Percentiles rank a stretch among this genome's conserved stretches.
These are phyloP conservation scores for Patella ulyssiponensis DNA, from an alignment of 2,888 invertebrate genomes.

Conservation along the genomic window DNA sequence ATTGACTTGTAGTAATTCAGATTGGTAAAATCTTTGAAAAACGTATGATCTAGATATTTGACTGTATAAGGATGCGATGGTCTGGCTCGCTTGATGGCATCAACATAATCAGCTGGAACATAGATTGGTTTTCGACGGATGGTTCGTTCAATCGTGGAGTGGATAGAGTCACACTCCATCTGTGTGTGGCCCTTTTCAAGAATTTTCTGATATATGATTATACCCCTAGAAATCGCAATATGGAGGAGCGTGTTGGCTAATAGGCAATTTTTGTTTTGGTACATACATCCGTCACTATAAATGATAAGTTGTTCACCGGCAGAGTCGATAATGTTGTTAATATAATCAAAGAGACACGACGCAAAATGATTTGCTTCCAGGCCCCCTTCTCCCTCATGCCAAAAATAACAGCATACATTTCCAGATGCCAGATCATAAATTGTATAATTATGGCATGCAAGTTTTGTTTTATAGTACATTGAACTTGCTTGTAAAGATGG, in stretches of 20 bases:
- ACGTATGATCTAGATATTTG: slow-evolving; percentile 29
- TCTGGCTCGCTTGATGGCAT: no score
- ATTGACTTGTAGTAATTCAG: slow-evolving; percentile 9
- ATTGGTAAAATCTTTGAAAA: slow-evolving; percentile 28
- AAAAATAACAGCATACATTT: slow-evolving; percentile 24
- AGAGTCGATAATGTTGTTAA: not conserved
- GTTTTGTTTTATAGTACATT: slow-evolving; percentile 24
- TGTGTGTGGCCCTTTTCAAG: no score
- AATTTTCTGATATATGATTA: no score
- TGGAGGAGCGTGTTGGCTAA: no score
- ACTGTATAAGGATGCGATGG: slow-evolving; percentile 17
- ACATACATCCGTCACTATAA: no score
- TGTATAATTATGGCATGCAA: slow-evolving; percentile 26
- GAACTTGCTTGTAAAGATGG: slow-evolving; percentile 22
- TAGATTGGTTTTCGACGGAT: slow-evolving; percentile 24
- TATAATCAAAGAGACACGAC: slow-evolving; percentile 13
- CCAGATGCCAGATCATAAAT: slow-evolving; percentile 10
- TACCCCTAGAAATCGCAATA: no score
- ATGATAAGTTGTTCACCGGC: no score
- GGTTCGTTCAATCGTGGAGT: slow-evolving; percentile 27
- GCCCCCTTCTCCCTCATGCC: slow-evolving; percentile 24
- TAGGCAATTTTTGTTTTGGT: no score
- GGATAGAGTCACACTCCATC: slow-evolving; percentile 26
- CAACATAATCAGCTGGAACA: slow-evolving; percentile 1
- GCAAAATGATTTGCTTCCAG: slow-evolving; percentile 22